A percentile compares a stretch with the other conserved stretches of the same genome.
phyloP scores from a whole-genome alignment of 2,888 invertebrate genomes.

The Andrena fulva region DNA sequence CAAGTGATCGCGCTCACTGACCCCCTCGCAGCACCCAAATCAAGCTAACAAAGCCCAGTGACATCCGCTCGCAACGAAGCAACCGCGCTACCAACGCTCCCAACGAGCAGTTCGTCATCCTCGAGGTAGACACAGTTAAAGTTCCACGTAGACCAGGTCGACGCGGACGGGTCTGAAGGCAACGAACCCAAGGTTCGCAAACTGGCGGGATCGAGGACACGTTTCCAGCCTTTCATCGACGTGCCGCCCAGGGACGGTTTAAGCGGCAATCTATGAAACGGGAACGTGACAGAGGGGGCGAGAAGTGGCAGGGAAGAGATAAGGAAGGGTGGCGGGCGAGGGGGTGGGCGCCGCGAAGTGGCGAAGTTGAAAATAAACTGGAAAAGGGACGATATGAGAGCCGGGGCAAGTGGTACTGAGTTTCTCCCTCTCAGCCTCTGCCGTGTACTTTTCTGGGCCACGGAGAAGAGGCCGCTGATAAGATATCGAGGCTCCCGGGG shows the following conservation, averaged over 20 bases:
- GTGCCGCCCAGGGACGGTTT: slow-evolving; percentile 3
- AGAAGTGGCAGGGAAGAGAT: slow-evolving; percentile 39
- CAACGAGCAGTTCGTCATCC: too few species aligned
- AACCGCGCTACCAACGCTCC: too few species aligned
- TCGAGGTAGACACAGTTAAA: too few species aligned
- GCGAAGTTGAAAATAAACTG: slow-evolving; percentile 51
- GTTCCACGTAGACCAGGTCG: not conserved
- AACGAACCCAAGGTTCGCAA: not conserved
- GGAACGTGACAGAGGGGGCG: slow-evolving; percentile 33
- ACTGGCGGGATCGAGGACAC: slow-evolving; percentile 1
- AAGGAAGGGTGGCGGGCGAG: slow-evolving; percentile 25
- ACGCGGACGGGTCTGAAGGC: not conserved
- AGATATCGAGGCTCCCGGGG: slow-evolving; percentile 48
- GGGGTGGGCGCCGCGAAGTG: slow-evolving; percentile 26
- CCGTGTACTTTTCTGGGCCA: slow-evolving; percentile 44
- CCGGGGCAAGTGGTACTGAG: slow-evolving; percentile 47
- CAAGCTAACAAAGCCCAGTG: too few species aligned
- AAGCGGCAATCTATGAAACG: slow-evolving; percentile 34
- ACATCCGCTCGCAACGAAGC: too few species aligned
- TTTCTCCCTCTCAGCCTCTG: slow-evolving; percentile 17
- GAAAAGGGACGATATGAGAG: slow-evolving; percentile 14
- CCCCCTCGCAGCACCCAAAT: too few species aligned
- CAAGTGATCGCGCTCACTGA: too few species aligned
- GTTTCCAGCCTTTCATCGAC: slow-evolving; percentile 19
- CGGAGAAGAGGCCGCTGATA: slow-evolving; percentile 44